phyloP scores from a whole-genome alignment of 2,888 invertebrate genomes.

The Molorchus minor region DNA sequence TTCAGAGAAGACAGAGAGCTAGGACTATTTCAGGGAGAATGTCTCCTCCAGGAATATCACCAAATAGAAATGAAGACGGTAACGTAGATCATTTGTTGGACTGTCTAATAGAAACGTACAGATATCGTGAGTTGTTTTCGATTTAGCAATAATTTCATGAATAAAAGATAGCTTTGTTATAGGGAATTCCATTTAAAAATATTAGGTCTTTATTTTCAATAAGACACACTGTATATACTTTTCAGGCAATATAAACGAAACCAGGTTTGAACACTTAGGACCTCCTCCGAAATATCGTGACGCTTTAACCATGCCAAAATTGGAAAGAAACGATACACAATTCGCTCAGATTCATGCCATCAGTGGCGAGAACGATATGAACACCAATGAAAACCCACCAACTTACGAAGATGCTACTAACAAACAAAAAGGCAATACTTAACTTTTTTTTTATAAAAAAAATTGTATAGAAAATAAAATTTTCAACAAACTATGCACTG shows the following conservation, averaged over 20 bases:
- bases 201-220: not conserved
- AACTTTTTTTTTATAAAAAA: no score
- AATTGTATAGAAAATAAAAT: no score
- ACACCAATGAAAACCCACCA: not conserved
- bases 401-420: constrained; percentile 25
- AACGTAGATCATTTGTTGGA: constrained; percentile 8
- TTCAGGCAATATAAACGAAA: not conserved
- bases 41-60: not conserved
- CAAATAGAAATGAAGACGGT: not conserved
- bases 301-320: constrained; percentile 32
- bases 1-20: constrained; percentile 4
- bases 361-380: not conserved
- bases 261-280: not conserved
- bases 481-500: no score
- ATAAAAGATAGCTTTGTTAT: not conserved
- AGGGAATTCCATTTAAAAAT: no score
- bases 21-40: not conserved
- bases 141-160: not conserved
- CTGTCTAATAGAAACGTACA: not conserved
- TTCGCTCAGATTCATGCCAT: constrained; percentile 22
- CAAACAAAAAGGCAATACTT: no score
- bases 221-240: not conserved
- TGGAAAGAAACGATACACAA: not conserved
- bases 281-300: constrained; percentile 33
- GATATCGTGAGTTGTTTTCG: constrained; percentile 1